Base-by-base conservation (phyloP, 2,797 vertebrate genomes). In the Lacerta viridis region DNA sequence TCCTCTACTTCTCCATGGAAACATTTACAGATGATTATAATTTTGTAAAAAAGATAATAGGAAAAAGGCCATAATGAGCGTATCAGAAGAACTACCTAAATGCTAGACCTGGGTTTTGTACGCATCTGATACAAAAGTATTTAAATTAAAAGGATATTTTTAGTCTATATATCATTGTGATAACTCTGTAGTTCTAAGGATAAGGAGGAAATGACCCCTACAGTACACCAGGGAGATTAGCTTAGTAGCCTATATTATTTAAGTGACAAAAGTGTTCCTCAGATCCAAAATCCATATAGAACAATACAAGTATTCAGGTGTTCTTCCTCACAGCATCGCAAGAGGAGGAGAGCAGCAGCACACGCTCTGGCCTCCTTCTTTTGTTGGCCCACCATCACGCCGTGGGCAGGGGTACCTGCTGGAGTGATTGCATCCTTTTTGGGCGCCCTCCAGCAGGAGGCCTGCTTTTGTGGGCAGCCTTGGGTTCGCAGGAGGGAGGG, bases 1-100 rank as follows among this genome's bases (percentile, higher is more conserved):
- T 43, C 39, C 18, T 55, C 50, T 55, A 66, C 29, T 85, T 85
- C 59, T 50, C 77, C 88, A 85, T 89, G 83, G 88, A 89, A 80
- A 89, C 88, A 74, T 50, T 83, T 55, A 69, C 80, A 69, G 55
- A 75, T 27, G 7, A 75, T 39, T 66, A 33, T 33, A 46, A 50
- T 46, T 50, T 50, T 50, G 11, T 50, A 55, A 59, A 39, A 68
- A 29, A 29, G 39, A 20, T 1, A 25, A 46, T 20, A 39, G 46
- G 29, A 13, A 50, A 74, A 74, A 86, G 10, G 10, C 17, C 2
- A 4, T 29, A 50, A 39, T 2, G 46, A 17, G 4, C 4, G 20
- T 36, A 41, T 69, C 82, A 85, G 39, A 41, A 39, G 23, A 75
- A 36, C 0, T 25, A 6, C 39, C 25, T 43, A 61, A 61, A 75